Evolutionary conservation across 2,888 invertebrate species (phyloP), one percentile per base, ranked within the genome.

Genomic region (Heteromurus nitidus): DNA sequence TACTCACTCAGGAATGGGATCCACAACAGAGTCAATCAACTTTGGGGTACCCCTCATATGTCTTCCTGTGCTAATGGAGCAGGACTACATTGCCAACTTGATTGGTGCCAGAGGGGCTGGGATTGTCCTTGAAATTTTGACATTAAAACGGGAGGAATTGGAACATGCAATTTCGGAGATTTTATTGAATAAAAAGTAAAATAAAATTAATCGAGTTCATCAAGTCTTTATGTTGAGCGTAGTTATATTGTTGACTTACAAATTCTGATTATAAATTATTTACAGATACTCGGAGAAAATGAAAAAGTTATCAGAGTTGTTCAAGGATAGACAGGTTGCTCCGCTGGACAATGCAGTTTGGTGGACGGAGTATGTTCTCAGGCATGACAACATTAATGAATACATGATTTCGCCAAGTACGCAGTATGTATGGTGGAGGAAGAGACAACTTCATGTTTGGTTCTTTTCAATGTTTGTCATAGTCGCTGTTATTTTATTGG

Each of bases 31-130:
- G 79, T 82, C 85, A 0, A 69, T 85, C 22, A 73, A 70, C 26
- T 47, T 50, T 58, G 67, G 60, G 5, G 85, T 86, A 2, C 86
- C 85, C 1, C 2, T 80, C 2, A 80, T 85, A 18, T 50, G 26
- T 1, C n/a, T 85, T 11, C 85, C 85, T 0, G 30, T 85, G 1
- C 80, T 86, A 42, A 85, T 82, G 0, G 86, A 86, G 16, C 86
- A 86, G 67, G 85, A 85, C 69, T 67, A 75, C 9, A 85, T 85
- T 58, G 83, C 83, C 0, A 55, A 83, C 16, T 18, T 47, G 13
- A n/a, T 85, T 26, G 77, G 31, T 3, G 22, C 31, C 2, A n/a
- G 74, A 18, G 81, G 72, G 5, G 68, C 79, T 9, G 85, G 82
- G 31, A 82, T 86, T n/a, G 47, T 62, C 47, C 11, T 85, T 24